Base-by-base conservation (phyloP, 2,888 invertebrate species). In the Sarcophaga carnaria region DNA sequence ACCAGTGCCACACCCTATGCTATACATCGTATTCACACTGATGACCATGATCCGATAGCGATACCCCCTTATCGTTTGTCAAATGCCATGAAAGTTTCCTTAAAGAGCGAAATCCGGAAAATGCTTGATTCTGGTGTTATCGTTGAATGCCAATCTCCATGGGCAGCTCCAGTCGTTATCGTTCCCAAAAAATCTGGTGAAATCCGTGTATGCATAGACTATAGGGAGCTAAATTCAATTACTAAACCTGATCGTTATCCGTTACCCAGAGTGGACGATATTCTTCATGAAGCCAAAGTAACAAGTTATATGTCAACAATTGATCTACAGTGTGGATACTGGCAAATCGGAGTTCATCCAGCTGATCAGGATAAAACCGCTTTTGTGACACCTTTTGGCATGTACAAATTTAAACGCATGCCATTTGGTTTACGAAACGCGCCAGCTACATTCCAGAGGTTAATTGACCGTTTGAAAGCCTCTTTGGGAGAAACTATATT, bases 101-200 rank as follows among this genome's bases (percentile, higher is more conserved):
- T 25, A 25, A 25, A 25, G 25, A 25, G 25, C 25, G 25, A 25
- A 25, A 25, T 25, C 25, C 25, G 25, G 25, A 25, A 25, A 25
- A 25, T 25, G 25, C 25, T 25, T 3, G 25, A 25, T 25, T 25
- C 25, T 25, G 25, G 25, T 25, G 25, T 25, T 25, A 25, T 25
- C 25, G 25, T 25, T 2, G 25, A 25, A 25, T 25, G 25, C 25
- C 25, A 69, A 75, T 20, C 17, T 49, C 59, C 64, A n/a, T 47
- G 84, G 25, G 17, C 54, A 91, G 93, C 4, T 90, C 91, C 2
- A 93, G 93, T 80, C 89, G 87, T 72, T 25, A 25, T 25, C 25
- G 25, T 25, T 25, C 25, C 25, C 25, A 25, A 25, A 3, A 25
- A 25, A 25, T 89, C 91, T 88, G 91, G 90, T 49, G 79, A 79